phyloP scores from a whole-genome alignment of 2,113 vertebrate species.

The Tautogolabrus adspersus region DNA sequence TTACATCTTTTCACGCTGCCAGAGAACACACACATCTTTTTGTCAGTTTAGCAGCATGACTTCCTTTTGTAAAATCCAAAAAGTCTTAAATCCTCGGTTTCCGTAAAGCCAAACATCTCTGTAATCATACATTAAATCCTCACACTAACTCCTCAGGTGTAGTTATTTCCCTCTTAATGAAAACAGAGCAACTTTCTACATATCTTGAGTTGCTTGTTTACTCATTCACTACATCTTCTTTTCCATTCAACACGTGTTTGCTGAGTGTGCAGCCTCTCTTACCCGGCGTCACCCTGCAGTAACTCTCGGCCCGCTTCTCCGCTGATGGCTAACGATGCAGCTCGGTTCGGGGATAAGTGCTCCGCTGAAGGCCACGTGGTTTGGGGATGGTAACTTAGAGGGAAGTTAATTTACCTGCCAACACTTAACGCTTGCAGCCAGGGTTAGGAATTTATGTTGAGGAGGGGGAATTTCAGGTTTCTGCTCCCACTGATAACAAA shows the following conservation, averaged over 20 bases:
- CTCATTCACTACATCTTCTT: slow-evolving; percentile 50
- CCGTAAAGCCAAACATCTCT: neutral
- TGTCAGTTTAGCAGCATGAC: neutral
- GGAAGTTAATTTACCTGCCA: slow-evolving; percentile 68
- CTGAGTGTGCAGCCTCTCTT: slow-evolving; percentile 59
- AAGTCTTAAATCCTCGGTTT: slow-evolving; percentile 28
- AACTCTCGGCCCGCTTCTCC: slow-evolving; percentile 46
- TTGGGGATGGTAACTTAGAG: slow-evolving; percentile 58
- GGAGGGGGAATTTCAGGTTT: slow-evolving; percentile 37
- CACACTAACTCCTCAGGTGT: slow-evolving; percentile 1
- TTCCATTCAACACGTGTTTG: slow-evolving; percentile 49
- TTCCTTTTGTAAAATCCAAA: neutral
- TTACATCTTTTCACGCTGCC: neutral
- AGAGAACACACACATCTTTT: neutral
- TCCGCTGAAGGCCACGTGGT: slow-evolving; percentile 68
- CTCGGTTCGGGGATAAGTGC: slow-evolving; percentile 60
- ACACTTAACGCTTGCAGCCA: slow-evolving; percentile 42
- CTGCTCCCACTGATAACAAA: slow-evolving; percentile 46
- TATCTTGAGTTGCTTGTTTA: slow-evolving; percentile 55
- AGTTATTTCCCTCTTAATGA: slow-evolving; percentile 52
- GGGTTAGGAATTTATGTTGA: slow-evolving; percentile 45
- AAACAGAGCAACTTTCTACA: slow-evolving; percentile 50
- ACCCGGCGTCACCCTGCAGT: slow-evolving; percentile 57
- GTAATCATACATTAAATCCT: slow-evolving; percentile 32
- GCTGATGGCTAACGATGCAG: slow-evolving; percentile 51